These are phyloP conservation scores for Blastobasis lacticolella DNA, from an alignment of 2,888 invertebrate genomes.

Conservation along the genomic window DNA sequence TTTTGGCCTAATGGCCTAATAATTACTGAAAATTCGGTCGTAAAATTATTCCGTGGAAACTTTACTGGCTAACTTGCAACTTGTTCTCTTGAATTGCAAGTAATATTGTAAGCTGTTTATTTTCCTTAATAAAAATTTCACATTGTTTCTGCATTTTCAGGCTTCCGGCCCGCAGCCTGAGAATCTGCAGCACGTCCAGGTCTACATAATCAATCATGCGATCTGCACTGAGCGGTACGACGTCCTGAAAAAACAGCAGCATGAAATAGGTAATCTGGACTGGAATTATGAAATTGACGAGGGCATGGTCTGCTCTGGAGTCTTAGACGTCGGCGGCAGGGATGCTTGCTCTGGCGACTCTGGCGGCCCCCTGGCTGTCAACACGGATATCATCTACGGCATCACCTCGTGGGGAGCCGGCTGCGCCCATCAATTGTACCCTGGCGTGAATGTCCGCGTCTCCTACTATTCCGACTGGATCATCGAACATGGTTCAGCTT, in stretches of 20 bases:
- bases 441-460: conserved; percentile 9
- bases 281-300: conserved; percentile 21
- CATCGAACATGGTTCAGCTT: not conserved
- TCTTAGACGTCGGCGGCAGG: conserved; percentile 26
- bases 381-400: conserved; percentile 12
- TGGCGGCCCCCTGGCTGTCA: conserved; percentile 27
- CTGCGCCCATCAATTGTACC: conserved; percentile 8
- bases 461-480: not conserved
- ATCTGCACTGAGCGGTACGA: conserved; percentile 41
- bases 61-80: too few relatives aligned
- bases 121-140: too few relatives aligned
- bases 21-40: too few relatives aligned
- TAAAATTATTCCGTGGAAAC: too few relatives aligned
- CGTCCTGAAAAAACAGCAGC: conserved; percentile 23
- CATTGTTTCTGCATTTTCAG: conserved; percentile 9
- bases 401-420: conserved; percentile 8
- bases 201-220: conserved; percentile 38
- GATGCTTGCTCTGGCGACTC: conserved; percentile 29
- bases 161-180: conserved; percentile 20
- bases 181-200: conserved; percentile 20
- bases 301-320: conserved; percentile 52
- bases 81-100: too few relatives aligned
- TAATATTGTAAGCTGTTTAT: too few relatives aligned
- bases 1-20: too few relatives aligned
- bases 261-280: not conserved